Evolutionary conservation across 1,140 invertebrate species (phyloP).

Genomic region (Anthonomus grandis): DNA sequence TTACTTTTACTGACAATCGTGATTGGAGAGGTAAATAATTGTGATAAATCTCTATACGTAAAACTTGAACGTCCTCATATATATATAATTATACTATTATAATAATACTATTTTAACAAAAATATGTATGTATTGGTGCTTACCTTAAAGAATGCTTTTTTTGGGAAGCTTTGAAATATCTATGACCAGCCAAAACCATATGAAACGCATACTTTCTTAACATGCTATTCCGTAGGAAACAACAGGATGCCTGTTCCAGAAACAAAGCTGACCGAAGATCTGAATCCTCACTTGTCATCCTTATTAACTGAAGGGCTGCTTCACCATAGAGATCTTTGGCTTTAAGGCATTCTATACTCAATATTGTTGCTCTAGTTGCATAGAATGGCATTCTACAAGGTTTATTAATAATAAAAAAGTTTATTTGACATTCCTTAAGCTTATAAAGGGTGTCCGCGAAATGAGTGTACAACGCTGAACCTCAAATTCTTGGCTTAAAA

Average conservation of each 20-base stretch:
- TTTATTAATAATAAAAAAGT: constrained; percentile 5
- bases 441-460: too few relatives aligned
- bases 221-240: constrained; percentile 78
- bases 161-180: constrained; percentile 89
- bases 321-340: constrained; percentile 74
- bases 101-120: not conserved
- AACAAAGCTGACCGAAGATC: constrained; percentile 87
- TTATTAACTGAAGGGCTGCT: constrained; percentile 88
- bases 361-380: constrained; percentile 83
- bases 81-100: not conserved
- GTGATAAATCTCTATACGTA: too few relatives aligned
- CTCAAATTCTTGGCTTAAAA: too few relatives aligned
- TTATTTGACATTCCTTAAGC: too few relatives aligned
- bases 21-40: too few relatives aligned
- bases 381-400: constrained; percentile 75
- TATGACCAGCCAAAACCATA: constrained; percentile 90
- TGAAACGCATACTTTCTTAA: constrained; percentile 96
- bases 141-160: constrained; percentile 79
- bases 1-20: too few relatives aligned
- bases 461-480: too few relatives aligned
- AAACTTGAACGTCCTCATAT: too few relatives aligned
- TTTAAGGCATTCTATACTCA: constrained; percentile 84
- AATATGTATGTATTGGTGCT: not conserved
- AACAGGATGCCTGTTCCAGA: constrained; percentile 93
- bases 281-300: constrained; percentile 93